Evolutionary conservation across 2,888 invertebrate genomes (phyloP).

Genomic region (Drosophila austrosaltans): DNA sequence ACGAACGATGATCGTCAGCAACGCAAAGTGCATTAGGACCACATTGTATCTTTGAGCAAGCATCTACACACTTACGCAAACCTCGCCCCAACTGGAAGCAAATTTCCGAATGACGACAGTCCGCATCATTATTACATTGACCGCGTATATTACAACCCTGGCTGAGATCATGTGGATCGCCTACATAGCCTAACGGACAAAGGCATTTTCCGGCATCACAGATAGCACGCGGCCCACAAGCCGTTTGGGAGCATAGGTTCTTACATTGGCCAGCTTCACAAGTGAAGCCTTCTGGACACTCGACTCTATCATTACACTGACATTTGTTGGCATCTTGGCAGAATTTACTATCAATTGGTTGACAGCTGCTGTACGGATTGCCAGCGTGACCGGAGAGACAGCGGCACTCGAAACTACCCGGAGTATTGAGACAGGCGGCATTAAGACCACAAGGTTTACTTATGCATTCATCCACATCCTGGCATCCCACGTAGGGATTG

Average conservation of each 20-base stretch:
- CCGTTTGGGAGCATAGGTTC: conserved; percentile 89
- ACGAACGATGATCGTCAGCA: conserved; percentile 92
- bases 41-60: conserved; percentile 93
- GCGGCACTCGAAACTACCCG: conserved; percentile 94
- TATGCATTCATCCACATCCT: conserved; percentile 92
- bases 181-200: conserved; percentile 91
- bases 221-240: conserved; percentile 92
- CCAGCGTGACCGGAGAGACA: conserved; percentile 93
- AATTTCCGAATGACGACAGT: conserved; percentile 92
- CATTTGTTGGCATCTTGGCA: conserved; percentile 89
- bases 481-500: conserved; percentile 93
- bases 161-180: conserved; percentile 88
- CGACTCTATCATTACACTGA: conserved; percentile 88
- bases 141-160: conserved; percentile 90
- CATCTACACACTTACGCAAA: conserved; percentile 92
- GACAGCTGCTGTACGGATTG: conserved; percentile 94
- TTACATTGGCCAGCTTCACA: conserved; percentile 90
- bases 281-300: conserved; percentile 90
- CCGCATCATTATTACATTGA: conserved; percentile 91
- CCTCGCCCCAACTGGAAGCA: conserved; percentile 93
- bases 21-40: conserved; percentile 95
- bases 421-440: conserved; percentile 94
- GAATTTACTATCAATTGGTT: conserved; percentile 87
- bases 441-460: conserved; percentile 92
- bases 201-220: conserved; percentile 92